phyloP scores from a whole-genome alignment of 2,888 invertebrate species.

The Schizaphis graminum region DNA sequence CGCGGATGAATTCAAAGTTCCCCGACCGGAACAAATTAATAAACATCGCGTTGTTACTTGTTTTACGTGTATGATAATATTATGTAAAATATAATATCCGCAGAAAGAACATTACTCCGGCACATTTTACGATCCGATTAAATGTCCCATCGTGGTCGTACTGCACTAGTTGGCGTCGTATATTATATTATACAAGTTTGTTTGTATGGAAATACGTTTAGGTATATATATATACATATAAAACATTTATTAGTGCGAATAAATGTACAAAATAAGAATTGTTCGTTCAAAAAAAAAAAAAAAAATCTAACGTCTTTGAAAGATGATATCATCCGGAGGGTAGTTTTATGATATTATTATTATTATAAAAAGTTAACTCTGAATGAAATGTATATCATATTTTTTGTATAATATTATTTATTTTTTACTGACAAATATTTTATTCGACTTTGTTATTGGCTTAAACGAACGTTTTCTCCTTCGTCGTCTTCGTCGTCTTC shows the following conservation, averaged over 20 bases:
- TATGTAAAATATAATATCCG: background rate
- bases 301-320: background rate
- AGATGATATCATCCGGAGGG: background rate
- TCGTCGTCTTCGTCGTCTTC: background rate
- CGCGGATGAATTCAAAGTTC: background rate
- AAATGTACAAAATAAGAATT: background rate
- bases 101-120: background rate
- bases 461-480: background rate
- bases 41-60: background rate
- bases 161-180: background rate
- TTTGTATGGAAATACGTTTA: slow-evolving; percentile 19
- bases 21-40: slow-evolving; percentile 12
- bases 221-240: background rate
- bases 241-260: background rate
- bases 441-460: slow-evolving; percentile 32
- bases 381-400: slow-evolving; percentile 2
- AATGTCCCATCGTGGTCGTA: background rate
- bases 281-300: background rate
- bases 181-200: background rate
- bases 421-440: slow-evolving; percentile 16
- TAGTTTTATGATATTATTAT: background rate
- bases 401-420: slow-evolving; percentile 24
- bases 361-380: slow-evolving; percentile 18
- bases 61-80: slow-evolving; percentile 4
- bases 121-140: slow-evolving; percentile 42